Conservation (phyloP, 2,113 vertebrate species). For the Pseudorhombus dupliciocellatus region DNA sequence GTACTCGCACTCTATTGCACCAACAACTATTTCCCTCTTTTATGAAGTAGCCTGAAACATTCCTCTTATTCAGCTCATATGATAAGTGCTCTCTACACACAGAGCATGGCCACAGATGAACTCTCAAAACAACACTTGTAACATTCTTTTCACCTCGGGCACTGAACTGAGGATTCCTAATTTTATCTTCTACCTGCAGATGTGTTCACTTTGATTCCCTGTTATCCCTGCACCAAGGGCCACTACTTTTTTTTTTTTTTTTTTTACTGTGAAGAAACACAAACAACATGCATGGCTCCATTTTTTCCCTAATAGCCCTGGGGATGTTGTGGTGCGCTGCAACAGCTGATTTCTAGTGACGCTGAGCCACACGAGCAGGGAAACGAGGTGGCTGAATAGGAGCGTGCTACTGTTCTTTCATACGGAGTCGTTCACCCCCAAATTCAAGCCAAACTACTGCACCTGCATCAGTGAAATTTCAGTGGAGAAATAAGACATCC, state of each 20-base stretch:
- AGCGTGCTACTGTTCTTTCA: background rate
- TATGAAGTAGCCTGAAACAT: slow-evolving; percentile 10
- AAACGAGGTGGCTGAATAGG: slow-evolving; percentile 10
- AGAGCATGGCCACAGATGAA: background rate
- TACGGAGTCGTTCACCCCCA: background rate
- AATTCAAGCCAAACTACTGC: background rate
- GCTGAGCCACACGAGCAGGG: slow-evolving; percentile 31
- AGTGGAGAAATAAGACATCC: background rate
- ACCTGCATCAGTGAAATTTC: background rate
- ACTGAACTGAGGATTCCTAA: slow-evolving; percentile 43
- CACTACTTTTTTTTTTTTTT: background rate
- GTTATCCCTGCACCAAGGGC: slow-evolving; percentile 4
- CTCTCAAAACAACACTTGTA: slow-evolving; percentile 42
- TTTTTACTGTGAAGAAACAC: slow-evolving; percentile 10
- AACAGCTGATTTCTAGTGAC: slow-evolving; percentile 60
- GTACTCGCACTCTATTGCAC: background rate
- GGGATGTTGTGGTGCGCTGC: slow-evolving; percentile 28
- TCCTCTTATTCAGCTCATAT: background rate
- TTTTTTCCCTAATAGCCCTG: slow-evolving; percentile 18
- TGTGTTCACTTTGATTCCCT: slow-evolving; percentile 56
- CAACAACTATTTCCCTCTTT: slow-evolving; percentile 18
- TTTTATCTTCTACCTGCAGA: slow-evolving; percentile 37
- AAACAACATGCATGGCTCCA: slow-evolving; percentile 32
- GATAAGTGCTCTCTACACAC: background rate
- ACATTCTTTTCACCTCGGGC: slow-evolving; percentile 31